These are phyloP conservation scores for Carassius carassius DNA, from an alignment of 2,113 vertebrate genomes.

Conservation along the genomic window DNA sequence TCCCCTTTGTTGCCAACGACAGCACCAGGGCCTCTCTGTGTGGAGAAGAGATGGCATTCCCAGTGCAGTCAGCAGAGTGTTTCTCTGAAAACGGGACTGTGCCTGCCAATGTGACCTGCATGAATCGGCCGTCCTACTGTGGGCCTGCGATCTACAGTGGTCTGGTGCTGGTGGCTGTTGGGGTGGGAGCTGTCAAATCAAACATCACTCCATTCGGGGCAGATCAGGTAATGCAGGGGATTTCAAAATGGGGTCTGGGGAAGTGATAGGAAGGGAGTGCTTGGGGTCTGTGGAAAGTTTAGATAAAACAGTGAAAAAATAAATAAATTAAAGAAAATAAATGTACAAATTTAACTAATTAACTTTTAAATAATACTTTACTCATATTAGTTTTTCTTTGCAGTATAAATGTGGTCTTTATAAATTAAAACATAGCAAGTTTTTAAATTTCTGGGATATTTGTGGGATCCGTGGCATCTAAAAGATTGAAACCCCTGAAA, in stretches of 20 bases:
- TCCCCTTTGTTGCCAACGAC: conserved; percentile 84
- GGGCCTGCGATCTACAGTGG: conserved; percentile 78
- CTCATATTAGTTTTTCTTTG: too few relatives aligned
- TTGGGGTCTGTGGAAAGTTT: background rate
- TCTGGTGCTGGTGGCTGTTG: conserved; percentile 87
- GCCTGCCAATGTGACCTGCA: conserved; percentile 68
- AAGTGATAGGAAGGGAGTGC: background rate
- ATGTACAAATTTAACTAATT: too few relatives aligned
- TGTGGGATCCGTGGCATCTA: background rate
- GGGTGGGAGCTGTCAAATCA: conserved; percentile 94
- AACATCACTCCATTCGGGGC: conserved; percentile 98
- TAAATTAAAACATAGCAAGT: background rate
- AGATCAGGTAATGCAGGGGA: conserved; percentile 84
- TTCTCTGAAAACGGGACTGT: conserved; percentile 60
- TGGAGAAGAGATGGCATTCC: conserved; percentile 76
- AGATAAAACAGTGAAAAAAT: background rate
- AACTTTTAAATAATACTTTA: too few relatives aligned
- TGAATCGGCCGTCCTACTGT: conserved; percentile 77
- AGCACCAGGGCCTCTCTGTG: conserved; percentile 79
- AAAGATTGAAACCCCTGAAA: background rate
- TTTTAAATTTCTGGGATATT: background rate
- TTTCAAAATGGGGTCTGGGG: background rate
- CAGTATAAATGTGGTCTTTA: background rate
- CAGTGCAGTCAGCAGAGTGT: conserved; percentile 80
- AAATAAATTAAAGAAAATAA: background rate